These are phyloP conservation scores for Phaenicophaeus curvirostris DNA, from an alignment of 2,797 vertebrate genomes.

Conservation along the genomic window DNA sequence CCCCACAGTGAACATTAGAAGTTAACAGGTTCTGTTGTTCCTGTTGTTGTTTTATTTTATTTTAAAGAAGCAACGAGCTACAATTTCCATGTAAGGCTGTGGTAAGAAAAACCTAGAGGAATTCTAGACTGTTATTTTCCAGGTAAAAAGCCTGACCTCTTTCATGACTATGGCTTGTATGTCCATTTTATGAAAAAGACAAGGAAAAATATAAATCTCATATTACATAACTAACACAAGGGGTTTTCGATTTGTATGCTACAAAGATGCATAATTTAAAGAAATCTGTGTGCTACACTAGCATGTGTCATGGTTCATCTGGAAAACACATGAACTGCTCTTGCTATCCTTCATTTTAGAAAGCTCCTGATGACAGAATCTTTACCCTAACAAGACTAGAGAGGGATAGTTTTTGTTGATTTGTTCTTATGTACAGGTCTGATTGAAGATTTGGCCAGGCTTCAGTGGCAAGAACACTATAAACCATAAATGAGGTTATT, in stretches of 20 bases:
- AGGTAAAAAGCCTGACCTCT: not conserved
- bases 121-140: not conserved
- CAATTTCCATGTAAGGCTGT: not conserved
- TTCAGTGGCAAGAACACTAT: not conserved
- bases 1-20: not conserved
- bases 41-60: not conserved
- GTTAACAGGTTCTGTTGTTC: not conserved
- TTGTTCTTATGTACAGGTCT: not conserved
- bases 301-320: not conserved
- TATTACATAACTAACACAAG: not conserved
- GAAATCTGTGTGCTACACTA: not conserved
- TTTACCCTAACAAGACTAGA: not conserved
- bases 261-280: not conserved
- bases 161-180: not conserved
- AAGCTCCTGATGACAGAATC: not conserved
- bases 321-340: not conserved
- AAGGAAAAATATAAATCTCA: not conserved
- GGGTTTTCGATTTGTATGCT: not conserved
- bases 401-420: not conserved
- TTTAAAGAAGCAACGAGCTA: not conserved
- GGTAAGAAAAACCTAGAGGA: not conserved
- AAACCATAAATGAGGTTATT: not conserved
- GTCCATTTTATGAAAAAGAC: not conserved
- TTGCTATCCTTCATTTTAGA: not conserved
- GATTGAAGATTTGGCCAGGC: not conserved